Percentiles rank a stretch among this genome's conserved stretches.
Evolutionary conservation across 2,113 vertebrate species (phyloP).

Genomic region (Otolemur garnettii): DNA sequence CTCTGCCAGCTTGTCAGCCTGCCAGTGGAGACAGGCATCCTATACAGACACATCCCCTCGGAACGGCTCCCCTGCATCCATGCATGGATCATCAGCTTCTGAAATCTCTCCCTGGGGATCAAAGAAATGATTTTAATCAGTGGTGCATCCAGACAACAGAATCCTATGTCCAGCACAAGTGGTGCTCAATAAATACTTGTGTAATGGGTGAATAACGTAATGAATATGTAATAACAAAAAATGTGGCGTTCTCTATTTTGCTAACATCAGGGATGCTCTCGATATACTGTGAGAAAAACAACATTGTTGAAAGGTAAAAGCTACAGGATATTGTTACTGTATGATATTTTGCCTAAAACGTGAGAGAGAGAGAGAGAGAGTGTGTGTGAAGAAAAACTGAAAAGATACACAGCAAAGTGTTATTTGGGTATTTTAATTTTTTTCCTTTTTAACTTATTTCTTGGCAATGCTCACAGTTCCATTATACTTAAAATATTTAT

Average conservation of each 20-base stretch:
- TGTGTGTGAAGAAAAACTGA: background rate
- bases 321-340: background rate
- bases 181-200: background rate
- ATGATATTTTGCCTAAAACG: background rate
- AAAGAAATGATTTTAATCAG: background rate
- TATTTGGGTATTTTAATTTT: background rate
- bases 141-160: background rate
- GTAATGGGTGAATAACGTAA: background rate
- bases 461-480: background rate
- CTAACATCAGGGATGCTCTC: background rate
- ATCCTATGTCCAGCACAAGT: background rate
- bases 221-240: background rate
- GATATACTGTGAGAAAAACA: background rate
- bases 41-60: background rate
- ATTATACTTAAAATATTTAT: slow-evolving; percentile 25
- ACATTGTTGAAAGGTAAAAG: background rate
- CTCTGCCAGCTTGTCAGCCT: background rate
- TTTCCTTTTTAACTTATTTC: background rate
- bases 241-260: background rate
- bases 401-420: background rate
- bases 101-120: background rate
- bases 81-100: background rate
- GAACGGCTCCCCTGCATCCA: too few relatives aligned
- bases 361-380: background rate
- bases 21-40: too few relatives aligned